Evolutionary conservation across 2,113 vertebrate genomes (phyloP), one percentile per base, ranked within the genome.

Genomic region (Eurypyga helias): DNA sequence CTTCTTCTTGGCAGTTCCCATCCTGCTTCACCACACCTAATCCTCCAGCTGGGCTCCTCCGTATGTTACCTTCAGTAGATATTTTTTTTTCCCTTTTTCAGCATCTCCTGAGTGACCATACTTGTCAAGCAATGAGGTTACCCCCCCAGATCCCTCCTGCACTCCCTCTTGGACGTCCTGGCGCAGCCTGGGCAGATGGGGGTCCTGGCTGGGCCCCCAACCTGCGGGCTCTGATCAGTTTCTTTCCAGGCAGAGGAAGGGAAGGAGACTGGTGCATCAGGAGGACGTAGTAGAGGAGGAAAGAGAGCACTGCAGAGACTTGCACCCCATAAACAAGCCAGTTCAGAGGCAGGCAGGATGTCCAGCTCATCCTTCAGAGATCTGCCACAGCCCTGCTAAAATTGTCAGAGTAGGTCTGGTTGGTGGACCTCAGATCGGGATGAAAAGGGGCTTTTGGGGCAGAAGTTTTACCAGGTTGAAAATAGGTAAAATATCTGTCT

Each of bases 371-470:
- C 5, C 28, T 70, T 75, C 34, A 55, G 51, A 15, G 17, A 25
- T 52, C 12, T 82, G 25, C 15, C 34, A 34, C 38, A 87, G 13
- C 17, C 15, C 20, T 83, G 7, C 6, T 28, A 58, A 73, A 52
- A 84, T 34, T 55, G 45, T 31, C 13, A 19, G 43, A 51, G 17
- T 17, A 31, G 19, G 7, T 52, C 62, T 51, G 6, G 11, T 8
- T n/a, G 13, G 24, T 33, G 12, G 17, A 84, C 6, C 4, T 62
- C 15, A 64, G 10, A 25, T 7, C 1, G 1, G 21, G 3, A 6
- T 82, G 12, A 11, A 87, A 85, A 69, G 12, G 19, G 11, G 4
- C 4, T 58, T 73, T 34, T 1, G 1, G 14, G 24, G 6, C 0
- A 1, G 4, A 16, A 43, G 31, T 46, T 79, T 51, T 45, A 64